phyloP scores from a whole-genome alignment of 2,113 vertebrate genomes.

The Macrotus californicus region DNA sequence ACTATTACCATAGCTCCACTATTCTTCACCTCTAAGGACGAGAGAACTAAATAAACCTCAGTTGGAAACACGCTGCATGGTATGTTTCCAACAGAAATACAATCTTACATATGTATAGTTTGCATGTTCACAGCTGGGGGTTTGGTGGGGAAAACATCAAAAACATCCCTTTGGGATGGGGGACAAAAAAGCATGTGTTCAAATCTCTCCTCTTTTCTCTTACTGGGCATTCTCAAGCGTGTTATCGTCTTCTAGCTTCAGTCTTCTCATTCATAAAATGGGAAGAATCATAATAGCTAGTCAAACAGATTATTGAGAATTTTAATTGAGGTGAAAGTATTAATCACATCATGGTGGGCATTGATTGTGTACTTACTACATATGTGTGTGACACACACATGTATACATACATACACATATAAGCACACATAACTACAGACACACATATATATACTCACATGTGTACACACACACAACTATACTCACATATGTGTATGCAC shows the following conservation, averaged over 20 bases:
- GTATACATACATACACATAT: not conserved
- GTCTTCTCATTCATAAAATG: not conserved
- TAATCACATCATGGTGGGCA: not conserved
- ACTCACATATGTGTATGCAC: not conserved
- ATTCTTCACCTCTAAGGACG: not conserved
- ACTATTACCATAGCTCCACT: not conserved
- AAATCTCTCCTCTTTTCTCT: not conserved
- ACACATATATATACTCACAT: not conserved
- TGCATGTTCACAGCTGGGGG: not conserved
- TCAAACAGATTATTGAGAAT: not conserved
- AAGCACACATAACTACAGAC: not conserved
- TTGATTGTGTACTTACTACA: not conserved
- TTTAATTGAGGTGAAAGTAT: not conserved
- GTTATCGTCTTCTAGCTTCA: not conserved
- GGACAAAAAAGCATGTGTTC: not conserved
- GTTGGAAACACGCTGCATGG: not conserved
- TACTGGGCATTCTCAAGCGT: not conserved
- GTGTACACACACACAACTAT: not conserved
- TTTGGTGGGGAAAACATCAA: not conserved
- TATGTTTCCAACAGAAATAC: not conserved
- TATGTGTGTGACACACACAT: not conserved
- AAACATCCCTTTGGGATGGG: not conserved
- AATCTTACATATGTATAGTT: not conserved
- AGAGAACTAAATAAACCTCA: not conserved
- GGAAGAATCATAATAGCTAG: not conserved